Evolutionary conservation across 2,113 vertebrate species (phyloP), one percentile per base, ranked within the genome.

Genomic region (Mirza zaza): DNA sequence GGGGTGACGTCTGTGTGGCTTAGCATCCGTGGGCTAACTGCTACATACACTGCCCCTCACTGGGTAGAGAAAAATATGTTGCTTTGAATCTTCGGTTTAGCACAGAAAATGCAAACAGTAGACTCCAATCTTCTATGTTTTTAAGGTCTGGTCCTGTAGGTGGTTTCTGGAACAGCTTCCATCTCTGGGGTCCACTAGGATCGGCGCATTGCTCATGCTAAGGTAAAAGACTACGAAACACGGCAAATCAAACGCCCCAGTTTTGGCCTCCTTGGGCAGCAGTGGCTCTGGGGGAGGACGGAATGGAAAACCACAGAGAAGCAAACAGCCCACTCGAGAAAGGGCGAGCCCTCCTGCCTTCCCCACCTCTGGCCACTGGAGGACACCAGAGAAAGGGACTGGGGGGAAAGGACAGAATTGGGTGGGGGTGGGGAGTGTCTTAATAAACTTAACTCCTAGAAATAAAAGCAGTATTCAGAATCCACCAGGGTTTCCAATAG

Each of bases 381-480:
- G 17, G 45, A 36, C 11, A 67, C 8, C 9, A 32, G 9, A 34
- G 23, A 29, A 45, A 27, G 0, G 2, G 23, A 2, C 63, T 5
- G 0, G 4, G 8, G 6, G 21, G 52, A 21, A 8, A 50, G 48
- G 17, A 1, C 27, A 81, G n/a, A 29, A 67, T 9, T 6, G 20
- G 32, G 25, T 57, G 6, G 17, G 12, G n/a, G 13, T 34, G 23
- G 15, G 0, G 1, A 23, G 2, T 3, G 5, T 32, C 57, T 50
- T 70, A 12, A 82, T 75, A 17, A 70, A n/a, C 36, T 39, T 23
- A 67, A 70, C 15, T 27, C 45, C 80, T 61, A 80, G 42, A 21
- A 45, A 11, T 29, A 39, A 82, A 76, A 76, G 21, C 21, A 55
- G n/a, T 68, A 23, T 23, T 68, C n/a, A 34, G 36, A 34, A 20